Evolutionary conservation across 2,113 vertebrate species (phyloP), one percentile per base, ranked within the genome.

Genomic region (Aptenodytes forsteri): DNA sequence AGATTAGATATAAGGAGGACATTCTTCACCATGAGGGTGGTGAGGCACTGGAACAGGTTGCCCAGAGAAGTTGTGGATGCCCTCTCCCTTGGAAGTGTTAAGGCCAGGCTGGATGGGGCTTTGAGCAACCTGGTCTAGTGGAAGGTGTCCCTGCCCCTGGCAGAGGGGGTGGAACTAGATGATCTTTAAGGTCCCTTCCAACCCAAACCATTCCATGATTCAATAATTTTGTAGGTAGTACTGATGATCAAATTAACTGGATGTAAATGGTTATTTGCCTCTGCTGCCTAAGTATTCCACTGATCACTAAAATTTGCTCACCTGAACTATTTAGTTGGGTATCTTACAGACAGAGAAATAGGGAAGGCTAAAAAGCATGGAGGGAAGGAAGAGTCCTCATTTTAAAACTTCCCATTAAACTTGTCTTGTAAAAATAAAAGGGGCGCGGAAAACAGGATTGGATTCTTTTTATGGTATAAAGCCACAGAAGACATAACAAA

Each of bases 381-480:
- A 75, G 46, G 10, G 30, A 50, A 72, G 62, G 23, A 58, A 46
- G 58, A 79, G 34, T 77, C 32, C 23, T 27, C n/a, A 46, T 88
- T 77, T 40, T 75, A 59, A 88, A 93, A 83, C 5, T 87, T 96
- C 16, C 54, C 29, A 76, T 90, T 95, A 62, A 92, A 95, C 34
- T 58, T 79, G 10, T 80, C 46, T 70, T 83, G 52, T 15, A 83
- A 76, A 59, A 94, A 75, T 64, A 84, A 62, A 89, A 69, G 9
- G 34, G 34, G 55, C 3, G 0, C 0, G 0, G 64, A 83, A 87
- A 93, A 71, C 38, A 67, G 36, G 72, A 76, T 70, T 87, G 73
- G 66, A 36, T 94, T 97, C 76, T 96, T 96, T 94, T 76, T 95
- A 38, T 81, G 87, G 65, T 83, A 27, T 93, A 89, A 95, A 95